phyloP scores from a whole-genome alignment of 2,888 invertebrate species.

The Megamerina dolium region DNA sequence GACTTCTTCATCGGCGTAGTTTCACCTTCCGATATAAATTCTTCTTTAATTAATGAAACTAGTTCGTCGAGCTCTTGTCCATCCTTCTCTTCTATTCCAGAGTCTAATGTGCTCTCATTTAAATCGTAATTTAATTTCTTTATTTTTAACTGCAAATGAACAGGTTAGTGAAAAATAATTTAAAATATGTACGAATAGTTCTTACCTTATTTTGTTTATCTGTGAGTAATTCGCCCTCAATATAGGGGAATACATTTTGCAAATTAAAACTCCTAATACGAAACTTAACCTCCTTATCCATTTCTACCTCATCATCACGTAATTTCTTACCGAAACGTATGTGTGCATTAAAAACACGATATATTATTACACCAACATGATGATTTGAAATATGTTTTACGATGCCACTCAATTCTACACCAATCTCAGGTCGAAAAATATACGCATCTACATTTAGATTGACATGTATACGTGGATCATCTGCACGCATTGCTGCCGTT shows the following conservation, averaged over 20 bases:
- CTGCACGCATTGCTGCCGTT: slow-evolving; percentile 52
- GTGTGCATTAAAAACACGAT: slow-evolving; percentile 61
- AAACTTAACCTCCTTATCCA: slow-evolving; percentile 47
- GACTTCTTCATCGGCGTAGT: too few species aligned
- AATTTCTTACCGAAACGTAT: slow-evolving; percentile 49
- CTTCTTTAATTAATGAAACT: slow-evolving; percentile 29
- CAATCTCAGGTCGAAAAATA: slow-evolving; percentile 57
- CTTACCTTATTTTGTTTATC: background rate
- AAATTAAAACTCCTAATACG: slow-evolving; percentile 43
- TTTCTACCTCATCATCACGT: slow-evolving; percentile 35
- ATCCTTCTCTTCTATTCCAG: slow-evolving; percentile 24
- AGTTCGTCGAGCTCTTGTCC: slow-evolving; percentile 30
- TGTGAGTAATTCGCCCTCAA: slow-evolving; percentile 42
- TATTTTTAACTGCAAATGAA: background rate
- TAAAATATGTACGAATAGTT: background rate
- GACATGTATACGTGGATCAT: slow-evolving; percentile 55
- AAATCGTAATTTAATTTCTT: background rate
- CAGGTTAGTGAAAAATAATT: background rate
- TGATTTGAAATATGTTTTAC: slow-evolving; percentile 54
- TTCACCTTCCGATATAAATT: too few species aligned
- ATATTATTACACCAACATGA: slow-evolving; percentile 60
- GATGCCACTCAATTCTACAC: slow-evolving; percentile 53
- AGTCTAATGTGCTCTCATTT: slow-evolving; percentile 15
- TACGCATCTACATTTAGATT: slow-evolving; percentile 59
- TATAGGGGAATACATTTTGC: slow-evolving; percentile 40